Conservation (phyloP, 2,113 vertebrate species). For the Bothrops jararaca region DNA sequence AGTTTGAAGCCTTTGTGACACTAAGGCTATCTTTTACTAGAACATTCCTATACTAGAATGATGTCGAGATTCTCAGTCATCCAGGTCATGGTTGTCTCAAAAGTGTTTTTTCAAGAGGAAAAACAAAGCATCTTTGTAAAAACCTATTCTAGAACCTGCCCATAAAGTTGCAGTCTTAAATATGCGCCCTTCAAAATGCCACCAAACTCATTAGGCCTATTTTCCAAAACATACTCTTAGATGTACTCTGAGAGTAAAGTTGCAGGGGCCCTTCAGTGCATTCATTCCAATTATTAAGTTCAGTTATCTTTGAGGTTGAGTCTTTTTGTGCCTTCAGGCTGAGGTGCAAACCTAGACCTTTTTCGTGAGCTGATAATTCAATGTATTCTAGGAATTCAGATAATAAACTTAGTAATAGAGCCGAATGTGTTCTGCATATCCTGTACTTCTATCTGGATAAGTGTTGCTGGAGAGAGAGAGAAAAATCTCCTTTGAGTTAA, state of each 20-base stretch:
- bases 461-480: not conserved
- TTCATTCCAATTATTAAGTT: not conserved
- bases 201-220: not conserved
- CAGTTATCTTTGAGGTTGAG: not conserved
- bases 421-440: not conserved
- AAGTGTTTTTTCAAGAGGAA: not conserved
- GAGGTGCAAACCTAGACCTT: not conserved
- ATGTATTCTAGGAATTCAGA: not conserved
- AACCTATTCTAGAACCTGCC: not conserved
- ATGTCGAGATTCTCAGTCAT: not conserved
- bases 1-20: not conserved
- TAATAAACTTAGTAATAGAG: not conserved
- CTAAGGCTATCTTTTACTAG: not conserved
- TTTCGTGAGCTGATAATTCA: not conserved
- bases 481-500: not conserved
- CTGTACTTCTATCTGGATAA: not conserved
- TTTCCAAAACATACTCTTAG: not conserved
- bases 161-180: not conserved
- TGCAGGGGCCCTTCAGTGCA: not conserved
- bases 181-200: not conserved
- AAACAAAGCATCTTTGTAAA: not conserved
- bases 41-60: not conserved
- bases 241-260: not conserved
- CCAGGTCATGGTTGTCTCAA: not conserved
- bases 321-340: not conserved